Conservation (phyloP, 2,797 vertebrate genomes). For the Loriculus beryllinus region DNA sequence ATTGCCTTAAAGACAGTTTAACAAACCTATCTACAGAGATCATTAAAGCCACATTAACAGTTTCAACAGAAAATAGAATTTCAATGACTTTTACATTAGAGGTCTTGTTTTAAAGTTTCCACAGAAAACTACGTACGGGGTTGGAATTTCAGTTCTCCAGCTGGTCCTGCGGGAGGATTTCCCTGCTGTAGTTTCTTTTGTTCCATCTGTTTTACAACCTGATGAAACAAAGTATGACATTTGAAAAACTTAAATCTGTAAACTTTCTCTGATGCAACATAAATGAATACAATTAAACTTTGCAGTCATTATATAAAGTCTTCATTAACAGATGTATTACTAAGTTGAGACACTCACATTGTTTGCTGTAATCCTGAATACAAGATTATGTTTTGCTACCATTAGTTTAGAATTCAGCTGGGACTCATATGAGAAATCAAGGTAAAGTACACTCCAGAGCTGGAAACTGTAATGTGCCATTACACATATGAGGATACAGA, state of each 20-base stretch:
- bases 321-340: background rate
- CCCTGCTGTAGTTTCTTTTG: constrained; percentile 86
- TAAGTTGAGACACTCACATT: background rate
- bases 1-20: background rate
- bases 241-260: background rate
- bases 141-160: constrained; percentile 77
- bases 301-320: background rate
- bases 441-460: background rate
- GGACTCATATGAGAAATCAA: background rate
- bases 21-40: background rate
- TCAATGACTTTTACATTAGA: background rate
- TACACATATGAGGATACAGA: background rate
- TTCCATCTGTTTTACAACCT: constrained; percentile 96
- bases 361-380: background rate
- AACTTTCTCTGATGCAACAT: background rate
- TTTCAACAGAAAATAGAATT: background rate
- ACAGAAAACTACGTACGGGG: constrained; percentile 70
- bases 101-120: background rate
- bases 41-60: background rate
- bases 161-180: constrained; percentile 78
- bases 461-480: background rate
- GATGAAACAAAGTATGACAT: background rate
- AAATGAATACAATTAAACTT: background rate
- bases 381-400: background rate
- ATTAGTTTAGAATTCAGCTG: background rate